Percentiles rank a stretch among this genome's conserved stretches.
Conservation (phyloP, 2,888 invertebrate genomes). For the Pristionchus fissidentatus region DNA sequence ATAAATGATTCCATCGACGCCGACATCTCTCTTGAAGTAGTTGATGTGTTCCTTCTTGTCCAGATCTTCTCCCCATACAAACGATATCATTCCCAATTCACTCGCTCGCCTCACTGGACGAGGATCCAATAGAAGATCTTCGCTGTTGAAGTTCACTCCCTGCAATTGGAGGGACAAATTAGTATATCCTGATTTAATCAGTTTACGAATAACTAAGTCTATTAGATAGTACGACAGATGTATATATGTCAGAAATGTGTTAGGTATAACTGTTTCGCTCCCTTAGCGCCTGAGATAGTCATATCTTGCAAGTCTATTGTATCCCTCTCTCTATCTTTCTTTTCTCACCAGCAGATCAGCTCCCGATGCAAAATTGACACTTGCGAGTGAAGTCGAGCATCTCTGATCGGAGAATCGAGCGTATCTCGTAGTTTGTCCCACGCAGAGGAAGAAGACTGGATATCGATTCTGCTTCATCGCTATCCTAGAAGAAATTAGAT, state of each 20-base stretch:
- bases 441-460: slow-evolving; percentile 94
- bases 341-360: slow-evolving; percentile 63
- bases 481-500: slow-evolving; percentile 79
- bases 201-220: no score
- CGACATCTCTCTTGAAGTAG: slow-evolving; percentile 89
- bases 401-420: slow-evolving; percentile 81
- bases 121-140: slow-evolving; percentile 87
- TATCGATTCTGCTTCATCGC: slow-evolving; percentile 95
- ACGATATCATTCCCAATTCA: slow-evolving; percentile 87
- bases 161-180: neutral
- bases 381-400: slow-evolving; percentile 66
- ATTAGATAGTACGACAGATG: no score
- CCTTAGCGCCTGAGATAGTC: no score
- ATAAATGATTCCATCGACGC: slow-evolving; percentile 95
- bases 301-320: no score
- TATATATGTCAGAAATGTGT: no score
- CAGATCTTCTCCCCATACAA: slow-evolving; percentile 97
- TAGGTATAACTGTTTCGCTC: no score
- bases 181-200: no score
- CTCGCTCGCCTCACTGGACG: slow-evolving; percentile 80
- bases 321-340: neutral
- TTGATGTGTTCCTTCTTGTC: slow-evolving; percentile 87
- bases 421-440: slow-evolving; percentile 84
- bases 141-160: slow-evolving; percentile 92
- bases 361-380: slow-evolving; percentile 72